Percentiles rank a stretch among this genome's conserved stretches.
Conservation (phyloP, 2,113 vertebrate species). For the Chitala chitala region DNA sequence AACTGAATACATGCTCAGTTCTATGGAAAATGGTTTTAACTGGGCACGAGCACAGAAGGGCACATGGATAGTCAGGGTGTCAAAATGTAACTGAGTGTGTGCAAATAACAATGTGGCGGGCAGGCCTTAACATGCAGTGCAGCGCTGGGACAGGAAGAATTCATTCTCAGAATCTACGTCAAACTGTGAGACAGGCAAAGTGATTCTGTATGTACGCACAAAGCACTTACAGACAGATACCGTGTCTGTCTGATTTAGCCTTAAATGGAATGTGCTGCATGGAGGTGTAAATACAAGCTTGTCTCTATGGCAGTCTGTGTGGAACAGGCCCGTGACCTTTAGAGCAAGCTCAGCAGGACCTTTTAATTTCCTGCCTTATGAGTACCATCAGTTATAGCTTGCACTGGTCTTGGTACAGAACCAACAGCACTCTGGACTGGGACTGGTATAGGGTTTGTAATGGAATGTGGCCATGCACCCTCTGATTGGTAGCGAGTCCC, state of each 20-base stretch:
- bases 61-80: too few species aligned
- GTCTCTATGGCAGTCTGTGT: neutral
- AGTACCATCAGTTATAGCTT: neutral
- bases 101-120: neutral
- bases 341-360: neutral
- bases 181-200: too few species aligned
- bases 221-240: too few species aligned
- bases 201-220: too few species aligned
- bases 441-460: too few species aligned
- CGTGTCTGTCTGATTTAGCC: neutral
- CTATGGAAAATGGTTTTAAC: too few species aligned
- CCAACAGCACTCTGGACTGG: neutral
- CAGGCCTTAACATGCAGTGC: neutral
- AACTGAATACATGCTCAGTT: neutral
- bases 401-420: neutral
- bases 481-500: too few species aligned
- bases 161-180: too few species aligned
- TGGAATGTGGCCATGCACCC: neutral
- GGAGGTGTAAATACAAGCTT: slow-evolving; percentile 16
- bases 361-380: neutral
- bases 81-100: neutral
- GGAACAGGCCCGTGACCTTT: neutral
- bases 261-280: neutral
- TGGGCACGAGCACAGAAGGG: too few species aligned
- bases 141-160: neutral